A percentile compares a stretch with the other conserved stretches of the same genome.
Evolutionary conservation across 1,140 invertebrate species (phyloP).

Genomic region (Pseudobourletiella spinata): DNA sequence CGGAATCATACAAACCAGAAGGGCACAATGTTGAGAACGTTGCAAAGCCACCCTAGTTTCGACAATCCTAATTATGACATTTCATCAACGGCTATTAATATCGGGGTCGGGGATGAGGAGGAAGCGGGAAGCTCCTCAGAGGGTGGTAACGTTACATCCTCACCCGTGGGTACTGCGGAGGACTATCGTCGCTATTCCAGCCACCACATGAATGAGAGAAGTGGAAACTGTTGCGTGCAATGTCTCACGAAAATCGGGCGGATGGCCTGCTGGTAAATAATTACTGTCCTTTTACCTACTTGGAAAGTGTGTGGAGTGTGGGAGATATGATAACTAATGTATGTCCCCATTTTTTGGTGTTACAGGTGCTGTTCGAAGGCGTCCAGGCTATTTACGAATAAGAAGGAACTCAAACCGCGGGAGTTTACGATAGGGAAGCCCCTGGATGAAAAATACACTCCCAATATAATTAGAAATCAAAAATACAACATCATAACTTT

Average conservation of each 20-base stretch:
- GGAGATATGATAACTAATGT: no score
- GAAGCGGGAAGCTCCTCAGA: not conserved
- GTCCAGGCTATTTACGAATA: slow-evolving; percentile 29
- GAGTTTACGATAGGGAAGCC: slow-evolving; percentile 46
- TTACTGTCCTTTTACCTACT: no score
- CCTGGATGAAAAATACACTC: slow-evolving; percentile 61
- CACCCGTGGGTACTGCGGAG: not conserved
- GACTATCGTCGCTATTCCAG: slow-evolving; percentile 9
- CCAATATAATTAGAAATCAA: slow-evolving; percentile 96
- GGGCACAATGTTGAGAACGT: not conserved
- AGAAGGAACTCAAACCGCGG: slow-evolving; percentile 44
- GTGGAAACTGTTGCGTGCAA: not conserved
- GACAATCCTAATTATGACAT: slow-evolving; percentile 20
- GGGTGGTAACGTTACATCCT: not conserved
- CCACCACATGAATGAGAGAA: no score
- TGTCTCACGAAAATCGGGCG: slow-evolving; percentile 2
- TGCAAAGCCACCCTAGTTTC: slow-evolving; percentile 4
- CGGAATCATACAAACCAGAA: not conserved
- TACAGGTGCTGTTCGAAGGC: slow-evolving; percentile 34
- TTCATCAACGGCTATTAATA: slow-evolving; percentile 2
- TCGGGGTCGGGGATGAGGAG: slow-evolving; percentile 2
- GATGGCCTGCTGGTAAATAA: slow-evolving; percentile 14
- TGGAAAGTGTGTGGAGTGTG: no score
- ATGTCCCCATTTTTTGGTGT: no score
- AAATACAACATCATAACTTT: slow-evolving; percentile 99